Base-by-base conservation (phyloP, 2,113 vertebrate genomes). In the Rhea americana region DNA sequence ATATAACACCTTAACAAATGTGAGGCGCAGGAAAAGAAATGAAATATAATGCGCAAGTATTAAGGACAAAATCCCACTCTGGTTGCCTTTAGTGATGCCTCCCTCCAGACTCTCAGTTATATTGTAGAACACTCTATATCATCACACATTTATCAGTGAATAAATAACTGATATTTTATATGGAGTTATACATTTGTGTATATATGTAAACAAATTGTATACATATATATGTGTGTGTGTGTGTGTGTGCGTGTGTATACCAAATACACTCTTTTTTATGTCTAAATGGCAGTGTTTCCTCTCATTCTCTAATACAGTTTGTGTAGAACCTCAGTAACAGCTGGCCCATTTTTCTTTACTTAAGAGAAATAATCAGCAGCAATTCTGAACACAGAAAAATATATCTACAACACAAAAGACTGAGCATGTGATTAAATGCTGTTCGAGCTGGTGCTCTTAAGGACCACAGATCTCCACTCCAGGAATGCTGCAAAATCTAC, bases 31-130 rank as follows among this genome's bases (percentile, higher is more conserved):
- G 76, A 43, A 70, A 82, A 61, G 55, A 70, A 35, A 62, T n/a
- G 25, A 3, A 77, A 81, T 94, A 37, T 0, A 0, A 45, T 28
- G 7, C 5, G 16, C 7, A 32, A 73, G 7, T 39, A 70, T 7
- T 0, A 0, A 70, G 28, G 45, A 48, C 24, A 9, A 90, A 90
- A 80, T 65, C 55, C 51, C 13, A 56, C 11, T 13, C 45, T 37
- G 4, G 30, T 83, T 85, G 35, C 61, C 20, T 71, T 66, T 25
- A 48, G 2, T 11, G 50, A 55, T 37, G 24, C 18, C 32, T 87
- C 41, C 37, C 16, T 80, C 67, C 50, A 80, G 18, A 28, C 2
- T 51, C 11, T 11, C 65, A 11, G 1, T 17, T 17, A 5, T 37
- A n/a, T 20, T 89, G n/a, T 37, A 74, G 17, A 22, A 75, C 7